Conservation (phyloP, 2,888 invertebrate genomes). For the Erebia aethiops region DNA sequence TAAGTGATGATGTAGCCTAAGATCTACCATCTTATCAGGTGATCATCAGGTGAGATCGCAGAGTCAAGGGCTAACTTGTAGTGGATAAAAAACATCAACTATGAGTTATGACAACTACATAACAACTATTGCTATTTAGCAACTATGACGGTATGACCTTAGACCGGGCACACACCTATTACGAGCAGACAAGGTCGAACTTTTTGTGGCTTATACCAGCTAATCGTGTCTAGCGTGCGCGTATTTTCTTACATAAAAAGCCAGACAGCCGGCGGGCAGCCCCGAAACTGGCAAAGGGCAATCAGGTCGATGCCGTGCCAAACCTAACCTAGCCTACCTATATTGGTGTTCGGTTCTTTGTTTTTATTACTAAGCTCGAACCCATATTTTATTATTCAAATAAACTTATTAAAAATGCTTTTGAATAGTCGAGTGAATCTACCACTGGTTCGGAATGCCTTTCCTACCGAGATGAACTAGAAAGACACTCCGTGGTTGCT, state of each 20-base stretch:
- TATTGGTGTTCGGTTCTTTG: neutral
- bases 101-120: too few relatives aligned
- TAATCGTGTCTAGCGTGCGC: neutral
- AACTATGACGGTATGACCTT: neutral
- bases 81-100: too few relatives aligned
- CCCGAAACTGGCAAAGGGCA: constrained; percentile 17
- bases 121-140: neutral
- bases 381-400: too few relatives aligned
- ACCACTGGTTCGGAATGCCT: too few relatives aligned
- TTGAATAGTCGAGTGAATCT: too few relatives aligned
- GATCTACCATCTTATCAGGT: too few relatives aligned
- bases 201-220: neutral
- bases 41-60: too few relatives aligned
- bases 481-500: too few relatives aligned
- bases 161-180: neutral
- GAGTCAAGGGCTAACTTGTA: too few relatives aligned
- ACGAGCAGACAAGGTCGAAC: neutral
- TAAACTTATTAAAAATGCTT: too few relatives aligned
- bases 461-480: too few relatives aligned
- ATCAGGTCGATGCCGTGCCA: constrained; percentile 18
- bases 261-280: constrained; percentile 19
- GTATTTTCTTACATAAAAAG: constrained; percentile 18
- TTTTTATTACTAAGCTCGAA: neutral
- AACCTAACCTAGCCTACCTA: constrained; percentile 17
- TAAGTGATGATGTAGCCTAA: too few relatives aligned